Evolutionary conservation across 2,113 vertebrate species (phyloP).

Genomic region (Chaetodon trifascialis): DNA sequence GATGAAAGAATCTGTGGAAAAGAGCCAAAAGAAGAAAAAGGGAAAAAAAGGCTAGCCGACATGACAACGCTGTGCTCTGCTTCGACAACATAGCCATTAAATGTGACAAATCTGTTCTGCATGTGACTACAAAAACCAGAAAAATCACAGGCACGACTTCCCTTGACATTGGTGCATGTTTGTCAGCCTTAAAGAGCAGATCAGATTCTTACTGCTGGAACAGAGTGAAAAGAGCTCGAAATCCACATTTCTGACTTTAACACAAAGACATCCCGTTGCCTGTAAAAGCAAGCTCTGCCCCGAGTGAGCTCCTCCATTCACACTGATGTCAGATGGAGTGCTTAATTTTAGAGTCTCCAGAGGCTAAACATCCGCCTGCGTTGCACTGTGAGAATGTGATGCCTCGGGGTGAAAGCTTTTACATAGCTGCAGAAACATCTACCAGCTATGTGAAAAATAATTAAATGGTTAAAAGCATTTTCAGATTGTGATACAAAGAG

Average conservation of each 20-base stretch:
- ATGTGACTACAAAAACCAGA: not conserved
- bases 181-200: not conserved
- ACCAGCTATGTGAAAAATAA: slow-evolving; percentile 30
- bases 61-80: not conserved
- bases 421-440: slow-evolving; percentile 44
- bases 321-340: not conserved
- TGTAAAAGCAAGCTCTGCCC: not conserved
- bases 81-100: not conserved
- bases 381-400: slow-evolving; percentile 43
- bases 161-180: not conserved
- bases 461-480: slow-evolving; percentile 11
- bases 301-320: not conserved
- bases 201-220: not conserved
- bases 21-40: not conserved
- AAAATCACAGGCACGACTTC: not conserved
- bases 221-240: not conserved
- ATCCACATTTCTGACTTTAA: not conserved
- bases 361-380: slow-evolving; percentile 41
- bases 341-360: slow-evolving; percentile 24
- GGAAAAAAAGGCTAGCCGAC: not conserved
- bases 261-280: not conserved
- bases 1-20: not conserved
- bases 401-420: slow-evolving; percentile 35
- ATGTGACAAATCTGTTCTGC: slow-evolving; percentile 19
- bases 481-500: slow-evolving; percentile 33